Base-by-base conservation (phyloP, 1,140 invertebrate species). In the Leptinotarsa lineolata region DNA sequence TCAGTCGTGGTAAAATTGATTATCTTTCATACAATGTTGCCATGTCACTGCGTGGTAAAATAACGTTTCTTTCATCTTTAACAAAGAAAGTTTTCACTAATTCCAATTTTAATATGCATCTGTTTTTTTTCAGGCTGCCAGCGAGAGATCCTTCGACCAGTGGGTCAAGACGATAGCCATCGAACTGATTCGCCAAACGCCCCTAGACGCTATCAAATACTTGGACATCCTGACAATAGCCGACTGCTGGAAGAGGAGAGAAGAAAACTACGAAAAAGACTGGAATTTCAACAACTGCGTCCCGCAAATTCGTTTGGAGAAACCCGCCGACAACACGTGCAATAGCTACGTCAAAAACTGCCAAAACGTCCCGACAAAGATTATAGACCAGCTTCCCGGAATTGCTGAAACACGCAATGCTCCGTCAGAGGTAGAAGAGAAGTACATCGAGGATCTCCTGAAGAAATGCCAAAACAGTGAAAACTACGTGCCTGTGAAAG, bases 91-190 rank as follows among this genome's bases (percentile, higher is more conserved):
- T 73, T 69, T 69, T 73, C 48, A n/a, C 12, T 11, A 61, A 21
- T 61, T 1, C 22, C 65, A 22, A 0, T 39, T 39, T 39, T 39
- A 39, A 39, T 39, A 39, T 11, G 30, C 30, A 11, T 16, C 75
- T 80, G 74, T 69, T 64, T 79, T 61, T 81, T 84, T 86, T 18
- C 81, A 91, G 89, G 88, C 87, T 11, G 85, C 86, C 68, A 88
- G 83, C 4, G 87, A 90, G 72, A 83, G 85, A 12, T 85, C 87
- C 22, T 91, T 90, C 78, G 88, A 88, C 83, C 85, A 88, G 3
- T 91, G 89, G 89, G 88, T 89, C 18, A 87, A 88, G 73, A 87
- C 88, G 1, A 86, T 91, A 45, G 89, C 89, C 0, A 88, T 89
- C 0, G 89, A 91, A 79, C 83, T 91, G 4, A 87, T 91, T 30